A percentile compares a stretch with the other conserved stretches of the same genome.
These are phyloP conservation scores for Helarctos malayanus DNA, from an alignment of 2,797 vertebrate species.

Conservation along the genomic window DNA sequence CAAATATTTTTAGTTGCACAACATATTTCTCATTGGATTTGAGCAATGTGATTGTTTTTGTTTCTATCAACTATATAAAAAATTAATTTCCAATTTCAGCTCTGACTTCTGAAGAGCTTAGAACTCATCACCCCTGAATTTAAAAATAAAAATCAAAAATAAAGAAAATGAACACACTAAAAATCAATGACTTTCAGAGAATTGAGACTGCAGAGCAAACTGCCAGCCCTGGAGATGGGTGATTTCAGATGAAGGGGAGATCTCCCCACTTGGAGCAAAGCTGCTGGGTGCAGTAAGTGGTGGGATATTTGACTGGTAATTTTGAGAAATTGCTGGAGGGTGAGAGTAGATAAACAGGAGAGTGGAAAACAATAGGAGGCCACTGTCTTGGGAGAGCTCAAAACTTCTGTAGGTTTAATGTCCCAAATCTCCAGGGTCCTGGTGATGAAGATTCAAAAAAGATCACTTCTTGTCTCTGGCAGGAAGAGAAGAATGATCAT, in stretches of 20 bases:
- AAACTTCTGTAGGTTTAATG: neutral
- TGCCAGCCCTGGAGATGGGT: neutral
- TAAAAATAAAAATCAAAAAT: neutral
- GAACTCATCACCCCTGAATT: neutral
- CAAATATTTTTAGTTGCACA: neutral
- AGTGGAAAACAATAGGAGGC: neutral
- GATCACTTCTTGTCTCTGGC: neutral
- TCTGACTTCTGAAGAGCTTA: neutral
- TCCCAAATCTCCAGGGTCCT: neutral
- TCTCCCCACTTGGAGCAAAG: neutral
- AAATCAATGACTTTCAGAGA: neutral
- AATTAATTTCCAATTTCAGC: neutral
- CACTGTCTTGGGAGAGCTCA: neutral
- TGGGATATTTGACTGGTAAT: neutral
- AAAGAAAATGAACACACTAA: neutral
- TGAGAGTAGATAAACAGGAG: too few relatives aligned
- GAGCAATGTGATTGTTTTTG: neutral
- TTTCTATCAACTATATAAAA: neutral
- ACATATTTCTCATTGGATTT: neutral
- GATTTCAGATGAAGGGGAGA: neutral
- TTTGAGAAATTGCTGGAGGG: neutral
- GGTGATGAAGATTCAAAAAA: neutral
- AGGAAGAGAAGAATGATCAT: neutral
- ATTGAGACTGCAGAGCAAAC: neutral
- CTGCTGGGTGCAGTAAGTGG: fast-evolving